A percentile compares a stretch with the other conserved stretches of the same genome.
Evolutionary conservation across 2,113 vertebrate genomes (phyloP).

Genomic region (Myiopsitta monachus): DNA sequence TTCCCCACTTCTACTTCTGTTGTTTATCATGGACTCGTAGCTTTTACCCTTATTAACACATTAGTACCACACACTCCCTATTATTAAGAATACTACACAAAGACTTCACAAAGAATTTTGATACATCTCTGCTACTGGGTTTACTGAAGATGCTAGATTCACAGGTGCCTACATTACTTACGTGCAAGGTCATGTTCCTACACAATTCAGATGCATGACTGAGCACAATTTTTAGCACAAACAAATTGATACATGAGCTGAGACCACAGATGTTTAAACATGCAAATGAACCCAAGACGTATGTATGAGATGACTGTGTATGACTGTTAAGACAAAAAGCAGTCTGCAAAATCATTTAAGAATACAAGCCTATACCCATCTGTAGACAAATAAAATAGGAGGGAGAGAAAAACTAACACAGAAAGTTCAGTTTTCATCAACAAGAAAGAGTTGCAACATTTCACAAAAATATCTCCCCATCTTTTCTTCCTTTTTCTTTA

Average conservation of each 20-base stretch:
- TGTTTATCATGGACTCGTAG: background rate
- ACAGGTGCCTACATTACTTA: background rate
- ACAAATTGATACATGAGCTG: background rate
- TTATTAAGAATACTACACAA: background rate
- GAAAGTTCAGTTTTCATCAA: background rate
- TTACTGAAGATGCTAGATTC: background rate
- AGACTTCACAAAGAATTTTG: background rate
- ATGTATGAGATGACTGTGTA: background rate
- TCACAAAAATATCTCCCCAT: background rate
- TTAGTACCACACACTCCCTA: background rate
- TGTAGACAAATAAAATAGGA: background rate
- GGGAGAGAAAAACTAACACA: background rate
- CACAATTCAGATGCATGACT: background rate
- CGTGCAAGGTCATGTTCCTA: background rate
- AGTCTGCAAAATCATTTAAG: background rate
- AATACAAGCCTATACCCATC: background rate
- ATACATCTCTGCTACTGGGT: background rate
- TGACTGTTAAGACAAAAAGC: background rate
- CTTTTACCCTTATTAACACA: background rate
- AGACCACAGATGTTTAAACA: background rate
- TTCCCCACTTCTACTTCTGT: accelerated
- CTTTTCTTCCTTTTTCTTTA: background rate
- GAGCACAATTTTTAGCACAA: background rate
- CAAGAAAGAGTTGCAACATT: background rate
- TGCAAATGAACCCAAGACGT: background rate